Percentiles rank a stretch among this genome's conserved stretches.
These are phyloP conservation scores for Agapornis roseicollis DNA, from an alignment of 2,113 vertebrate genomes.

Conservation along the genomic window DNA sequence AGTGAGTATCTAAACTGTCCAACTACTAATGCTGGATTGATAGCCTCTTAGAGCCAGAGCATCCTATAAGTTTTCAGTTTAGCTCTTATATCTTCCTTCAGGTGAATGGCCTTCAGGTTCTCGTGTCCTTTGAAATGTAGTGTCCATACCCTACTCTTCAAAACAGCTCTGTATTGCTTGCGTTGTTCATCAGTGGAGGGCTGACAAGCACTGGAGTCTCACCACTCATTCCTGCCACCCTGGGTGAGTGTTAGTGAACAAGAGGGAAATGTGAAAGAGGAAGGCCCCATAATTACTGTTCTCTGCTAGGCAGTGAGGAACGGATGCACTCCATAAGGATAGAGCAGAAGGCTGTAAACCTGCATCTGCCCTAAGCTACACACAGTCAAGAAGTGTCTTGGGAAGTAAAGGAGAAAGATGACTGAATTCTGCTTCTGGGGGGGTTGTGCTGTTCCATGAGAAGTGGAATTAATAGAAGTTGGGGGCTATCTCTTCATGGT, in stretches of 20 bases:
- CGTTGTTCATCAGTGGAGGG: not conserved
- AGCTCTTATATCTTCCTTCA: not conserved
- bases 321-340: fast-evolving
- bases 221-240: not conserved
- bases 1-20: not conserved
- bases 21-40: not conserved
- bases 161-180: not conserved
- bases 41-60: not conserved
- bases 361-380: not conserved
- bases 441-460: not conserved
- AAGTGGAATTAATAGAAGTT: not conserved
- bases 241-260: fast-evolving
- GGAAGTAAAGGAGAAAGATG: not conserved
- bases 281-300: not conserved
- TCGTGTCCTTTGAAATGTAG: not conserved
- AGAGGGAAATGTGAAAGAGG: not conserved
- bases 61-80: not conserved
- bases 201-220: not conserved
- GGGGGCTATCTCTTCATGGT: not conserved
- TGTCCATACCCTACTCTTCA: not conserved
- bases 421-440: not conserved
- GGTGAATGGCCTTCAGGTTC: not conserved
- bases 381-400: not conserved
- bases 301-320: not conserved
- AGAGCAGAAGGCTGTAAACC: not conserved